Evolutionary conservation across 2,113 vertebrate species (phyloP).

Genomic region (Mormyrus lacerda): DNA sequence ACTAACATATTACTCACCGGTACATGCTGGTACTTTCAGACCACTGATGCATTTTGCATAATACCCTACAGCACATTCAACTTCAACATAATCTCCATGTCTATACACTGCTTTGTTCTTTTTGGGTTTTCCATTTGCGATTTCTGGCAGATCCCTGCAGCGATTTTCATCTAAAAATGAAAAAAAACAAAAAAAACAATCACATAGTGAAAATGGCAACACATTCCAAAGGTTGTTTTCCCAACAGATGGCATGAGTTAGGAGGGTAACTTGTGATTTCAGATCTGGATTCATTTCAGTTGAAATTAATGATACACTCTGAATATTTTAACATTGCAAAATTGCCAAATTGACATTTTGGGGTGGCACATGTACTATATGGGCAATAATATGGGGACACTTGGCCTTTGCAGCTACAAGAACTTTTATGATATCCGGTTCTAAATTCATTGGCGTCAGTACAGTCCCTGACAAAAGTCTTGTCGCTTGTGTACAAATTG

Average conservation of each 20-base stretch:
- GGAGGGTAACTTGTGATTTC: background rate
- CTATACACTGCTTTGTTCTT: background rate
- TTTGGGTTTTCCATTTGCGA: background rate
- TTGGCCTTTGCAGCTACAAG: too few relatives aligned
- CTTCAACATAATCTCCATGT: background rate
- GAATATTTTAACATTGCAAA: background rate
- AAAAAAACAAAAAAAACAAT: background rate
- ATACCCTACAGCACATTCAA: background rate
- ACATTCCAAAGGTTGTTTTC: background rate
- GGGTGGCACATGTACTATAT: background rate
- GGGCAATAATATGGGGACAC: too few relatives aligned
- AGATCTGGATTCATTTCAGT: background rate
- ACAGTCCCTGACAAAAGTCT: too few relatives aligned
- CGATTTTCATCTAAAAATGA: background rate
- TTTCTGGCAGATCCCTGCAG: background rate
- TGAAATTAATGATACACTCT: background rate
- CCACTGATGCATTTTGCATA: background rate
- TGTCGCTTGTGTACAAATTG: too few relatives aligned
- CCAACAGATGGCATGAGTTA: background rate
- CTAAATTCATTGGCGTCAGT: too few relatives aligned
- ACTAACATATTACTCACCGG: background rate
- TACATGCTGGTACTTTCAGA: background rate
- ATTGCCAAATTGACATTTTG: background rate
- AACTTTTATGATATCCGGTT: too few relatives aligned
- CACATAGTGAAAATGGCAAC: background rate